Conservation (phyloP, 2,797 vertebrate species). For the Chaetophractus vellerosus region DNA sequence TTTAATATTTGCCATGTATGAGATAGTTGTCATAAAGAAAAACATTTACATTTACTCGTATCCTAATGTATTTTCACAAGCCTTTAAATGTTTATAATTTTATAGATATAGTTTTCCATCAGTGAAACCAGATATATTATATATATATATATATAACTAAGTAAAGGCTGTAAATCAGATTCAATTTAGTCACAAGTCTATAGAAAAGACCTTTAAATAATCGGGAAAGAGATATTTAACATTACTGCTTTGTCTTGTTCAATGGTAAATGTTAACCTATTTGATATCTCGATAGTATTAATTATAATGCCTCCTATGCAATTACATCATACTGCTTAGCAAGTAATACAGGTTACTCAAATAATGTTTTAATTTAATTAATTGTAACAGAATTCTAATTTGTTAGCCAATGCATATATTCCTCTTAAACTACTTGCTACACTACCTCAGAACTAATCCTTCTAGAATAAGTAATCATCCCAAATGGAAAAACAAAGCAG, state of each 20-base stretch:
- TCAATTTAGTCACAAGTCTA: constrained; percentile 49
- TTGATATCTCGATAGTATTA: neutral
- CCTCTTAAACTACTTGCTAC: neutral
- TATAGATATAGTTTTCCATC: too few relatives aligned
- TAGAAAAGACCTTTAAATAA: constrained; percentile 41
- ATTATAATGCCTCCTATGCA: neutral
- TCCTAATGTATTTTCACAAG: too few relatives aligned
- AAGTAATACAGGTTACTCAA: neutral
- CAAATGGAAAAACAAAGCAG: neutral
- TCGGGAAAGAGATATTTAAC: neutral
- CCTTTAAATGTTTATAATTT: too few relatives aligned
- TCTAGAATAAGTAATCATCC: neutral
- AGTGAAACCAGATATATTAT: too few relatives aligned
- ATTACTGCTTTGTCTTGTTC: constrained; percentile 75
- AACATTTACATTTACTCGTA: too few relatives aligned
- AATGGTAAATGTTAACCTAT: constrained; percentile 66
- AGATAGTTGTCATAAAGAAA: too few relatives aligned
- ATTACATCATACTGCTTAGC: constrained; percentile 40
- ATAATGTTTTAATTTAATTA: constrained; percentile 19
- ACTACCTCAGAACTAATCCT: neutral
- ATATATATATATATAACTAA: constrained; percentile 29
- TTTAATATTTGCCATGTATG: too few relatives aligned
- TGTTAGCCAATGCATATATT: constrained; percentile 17
- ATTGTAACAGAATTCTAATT: constrained; percentile 55
- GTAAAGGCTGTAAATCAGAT: constrained; percentile 7